Evolutionary conservation across 2,113 vertebrate species (phyloP).

Genomic region (Lophochroa leadbeateri): DNA sequence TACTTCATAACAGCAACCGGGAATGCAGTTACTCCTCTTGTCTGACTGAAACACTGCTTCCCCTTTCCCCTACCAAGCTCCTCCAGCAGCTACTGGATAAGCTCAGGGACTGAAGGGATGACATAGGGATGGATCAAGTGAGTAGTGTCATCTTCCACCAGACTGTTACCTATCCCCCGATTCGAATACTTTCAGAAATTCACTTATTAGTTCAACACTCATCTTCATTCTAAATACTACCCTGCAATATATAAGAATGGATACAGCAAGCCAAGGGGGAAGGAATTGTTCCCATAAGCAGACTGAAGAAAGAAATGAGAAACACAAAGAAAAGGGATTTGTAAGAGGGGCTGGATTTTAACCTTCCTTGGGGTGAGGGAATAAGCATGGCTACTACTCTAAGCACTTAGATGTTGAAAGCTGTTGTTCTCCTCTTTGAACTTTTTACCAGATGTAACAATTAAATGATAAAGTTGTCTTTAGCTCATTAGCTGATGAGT

Average conservation of each 20-base stretch:
- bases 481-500: constrained; percentile 54
- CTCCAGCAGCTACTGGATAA: background rate
- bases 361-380: constrained; percentile 42
- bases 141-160: background rate
- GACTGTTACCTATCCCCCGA: background rate
- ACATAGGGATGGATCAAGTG: background rate
- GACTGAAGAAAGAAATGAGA: constrained; percentile 9
- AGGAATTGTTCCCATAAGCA: background rate
- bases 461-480: constrained; percentile 61
- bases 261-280: background rate
- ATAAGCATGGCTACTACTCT: background rate
- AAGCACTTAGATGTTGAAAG: constrained; percentile 47
- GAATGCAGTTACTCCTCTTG: background rate
- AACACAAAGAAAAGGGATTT: constrained; percentile 37
- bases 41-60: background rate
- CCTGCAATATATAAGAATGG: background rate
- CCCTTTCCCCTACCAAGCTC: background rate
- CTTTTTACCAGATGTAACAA: constrained; percentile 62
- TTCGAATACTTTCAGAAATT: background rate
- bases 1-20: accelerated
- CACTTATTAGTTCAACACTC: background rate
- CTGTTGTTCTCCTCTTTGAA: constrained; percentile 49
- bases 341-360: constrained; percentile 33
- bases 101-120: background rate
- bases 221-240: background rate